Conservation (phyloP, 2,797 vertebrate genomes). For the Myotis planiceps region DNA sequence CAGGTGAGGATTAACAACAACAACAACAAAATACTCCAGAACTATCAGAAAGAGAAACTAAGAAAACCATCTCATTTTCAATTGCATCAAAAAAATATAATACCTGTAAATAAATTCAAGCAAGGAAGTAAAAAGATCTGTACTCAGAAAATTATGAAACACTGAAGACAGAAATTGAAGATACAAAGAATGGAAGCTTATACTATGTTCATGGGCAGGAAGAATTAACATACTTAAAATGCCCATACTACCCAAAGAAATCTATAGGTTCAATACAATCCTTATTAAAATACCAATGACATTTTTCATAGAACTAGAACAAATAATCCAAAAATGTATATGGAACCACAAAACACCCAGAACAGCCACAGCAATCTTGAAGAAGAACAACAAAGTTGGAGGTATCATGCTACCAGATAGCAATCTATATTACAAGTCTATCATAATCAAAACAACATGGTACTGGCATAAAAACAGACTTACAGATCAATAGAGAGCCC, state of each 20-base stretch:
- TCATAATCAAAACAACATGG: not conserved
- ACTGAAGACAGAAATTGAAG: not conserved
- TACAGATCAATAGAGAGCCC: not conserved
- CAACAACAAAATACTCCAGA: not conserved
- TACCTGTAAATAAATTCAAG: not conserved
- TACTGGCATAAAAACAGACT: not conserved
- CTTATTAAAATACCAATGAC: not conserved
- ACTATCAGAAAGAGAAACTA: not conserved
- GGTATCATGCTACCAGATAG: not conserved
- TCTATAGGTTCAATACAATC: not conserved
- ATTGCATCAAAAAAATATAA: not conserved
- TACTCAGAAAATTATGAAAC: not conserved
- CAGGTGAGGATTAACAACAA: no score
- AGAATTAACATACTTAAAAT: not conserved
- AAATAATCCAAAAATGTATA: not conserved
- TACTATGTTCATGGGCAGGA: not conserved
- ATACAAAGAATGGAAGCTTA: not conserved
- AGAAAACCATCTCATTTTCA: not conserved
- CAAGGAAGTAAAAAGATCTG: not conserved
- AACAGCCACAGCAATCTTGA: not conserved
- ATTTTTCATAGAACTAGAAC: not conserved
- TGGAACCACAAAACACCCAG: not conserved
- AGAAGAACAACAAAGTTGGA: not conserved
- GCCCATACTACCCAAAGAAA: not conserved
- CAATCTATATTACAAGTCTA: not conserved